Evolutionary conservation across 2,113 vertebrate genomes (phyloP), one percentile per base, ranked within the genome.

Genomic region (Marmota monax): DNA sequence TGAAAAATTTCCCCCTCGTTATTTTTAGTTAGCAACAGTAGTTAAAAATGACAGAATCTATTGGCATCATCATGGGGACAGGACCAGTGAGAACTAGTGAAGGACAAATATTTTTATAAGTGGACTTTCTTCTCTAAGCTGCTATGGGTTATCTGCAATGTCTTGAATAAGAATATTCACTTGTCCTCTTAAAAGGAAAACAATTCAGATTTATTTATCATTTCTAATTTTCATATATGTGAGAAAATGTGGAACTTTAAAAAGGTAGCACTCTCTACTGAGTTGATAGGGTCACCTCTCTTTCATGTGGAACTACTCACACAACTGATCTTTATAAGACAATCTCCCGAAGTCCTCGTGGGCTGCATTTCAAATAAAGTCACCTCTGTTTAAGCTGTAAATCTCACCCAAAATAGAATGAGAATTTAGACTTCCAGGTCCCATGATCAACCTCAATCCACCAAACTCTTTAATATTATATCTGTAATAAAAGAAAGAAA

Each of bases 341-440:
- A 37, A 32, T 48, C 34, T 69, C 34, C 22, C 86, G 42, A 86
- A 20, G 5, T 80, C 42, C 78, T 3, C 2, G 10, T 16, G 16
- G 37, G n/a, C 48, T 84, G 10, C 29, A 78, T 94, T 92, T 86
- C 63, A 95, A 82, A 87, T 51, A 18, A 84, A 84, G 37, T 61
- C 34, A 23, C n/a, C 22, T 76, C 27, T 83, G 37, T 29, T 85
- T 79, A 67, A 89, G 25, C 45, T 87, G 0, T 42, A 84, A 39
- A 37, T 84, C 10, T 34, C 67, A 58, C 34, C 39, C 82, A 61
- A 82, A 87, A 88, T 2, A 73, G 14, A 84, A 78, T 0, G 53
- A 61, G 67, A 92, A 89, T 72, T 73, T 34, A 84, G 29, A 69
- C 37, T 37, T 74, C 51, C 16, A 42, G n/a, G 27, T 53, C 42